Conservation (phyloP, 2,888 invertebrate species). For the Sphinx pinastri region DNA sequence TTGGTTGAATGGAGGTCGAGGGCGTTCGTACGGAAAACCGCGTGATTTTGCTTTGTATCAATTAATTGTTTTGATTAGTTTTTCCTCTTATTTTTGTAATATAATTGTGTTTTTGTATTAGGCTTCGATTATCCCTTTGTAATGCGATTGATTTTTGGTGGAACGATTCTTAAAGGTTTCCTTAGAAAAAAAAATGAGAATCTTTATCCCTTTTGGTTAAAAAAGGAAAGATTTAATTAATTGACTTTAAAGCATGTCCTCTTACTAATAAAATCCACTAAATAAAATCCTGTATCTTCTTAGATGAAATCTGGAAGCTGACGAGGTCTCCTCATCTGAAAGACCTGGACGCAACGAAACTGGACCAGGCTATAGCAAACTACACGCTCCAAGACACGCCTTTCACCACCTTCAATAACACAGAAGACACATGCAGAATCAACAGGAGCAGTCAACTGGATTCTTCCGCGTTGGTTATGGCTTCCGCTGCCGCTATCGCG, state of each 20-base stretch:
- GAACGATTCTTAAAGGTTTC: neutral
- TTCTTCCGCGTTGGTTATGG: conserved; percentile 57
- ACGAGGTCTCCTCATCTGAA: conserved; percentile 69
- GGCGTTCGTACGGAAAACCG: conserved; percentile 55
- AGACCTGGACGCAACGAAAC: conserved; percentile 60
- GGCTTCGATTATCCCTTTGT: conserved; percentile 4
- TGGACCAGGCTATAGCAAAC: conserved; percentile 63
- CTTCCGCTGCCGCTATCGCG: conserved; percentile 62
- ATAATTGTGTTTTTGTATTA: conserved; percentile 17
- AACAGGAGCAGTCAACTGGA: conserved; percentile 56
- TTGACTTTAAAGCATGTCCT: too few relatives aligned
- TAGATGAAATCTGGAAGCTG: conserved; percentile 77
- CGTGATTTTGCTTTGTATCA: conserved; percentile 31
- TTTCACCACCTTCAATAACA: conserved; percentile 67
- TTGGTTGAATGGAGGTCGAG: conserved; percentile 58
- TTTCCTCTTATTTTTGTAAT: conserved; percentile 19
- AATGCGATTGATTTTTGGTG: neutral
- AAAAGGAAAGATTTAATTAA: too few relatives aligned
- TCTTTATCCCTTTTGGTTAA: neutral
- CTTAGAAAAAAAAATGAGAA: neutral
- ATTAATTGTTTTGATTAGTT: conserved; percentile 33
- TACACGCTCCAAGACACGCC: conserved; percentile 61
- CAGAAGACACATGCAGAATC: conserved; percentile 67
- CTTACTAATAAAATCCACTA: neutral
- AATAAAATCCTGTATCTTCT: conserved; percentile 32